Conservation (phyloP, 2,113 vertebrate species). For the Engystomops pustulosus region DNA sequence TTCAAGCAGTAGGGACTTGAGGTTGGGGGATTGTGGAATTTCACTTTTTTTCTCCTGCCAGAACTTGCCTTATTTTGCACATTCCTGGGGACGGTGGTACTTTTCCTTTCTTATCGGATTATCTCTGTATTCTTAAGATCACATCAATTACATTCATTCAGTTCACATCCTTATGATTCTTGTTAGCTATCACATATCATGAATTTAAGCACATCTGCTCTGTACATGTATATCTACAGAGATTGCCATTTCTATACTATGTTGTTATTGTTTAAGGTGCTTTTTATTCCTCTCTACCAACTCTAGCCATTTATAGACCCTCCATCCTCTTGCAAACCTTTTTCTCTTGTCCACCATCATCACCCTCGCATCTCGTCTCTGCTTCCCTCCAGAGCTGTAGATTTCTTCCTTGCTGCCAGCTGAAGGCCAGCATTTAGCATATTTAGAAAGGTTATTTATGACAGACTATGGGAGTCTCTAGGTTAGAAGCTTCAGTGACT, state of each 20-base stretch:
- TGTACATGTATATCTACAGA: too few species aligned
- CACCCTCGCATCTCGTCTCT: not conserved
- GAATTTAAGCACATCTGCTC: too few species aligned
- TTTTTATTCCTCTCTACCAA: not conserved
- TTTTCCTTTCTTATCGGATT: not conserved
- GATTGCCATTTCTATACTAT: not conserved
- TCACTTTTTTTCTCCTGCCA: not conserved
- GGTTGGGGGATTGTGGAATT: not conserved
- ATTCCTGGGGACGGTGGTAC: not conserved
- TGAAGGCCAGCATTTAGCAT: not conserved
- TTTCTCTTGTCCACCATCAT: not conserved
- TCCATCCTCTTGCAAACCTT: not conserved
- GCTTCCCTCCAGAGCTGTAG: not conserved
- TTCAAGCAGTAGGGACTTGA: not conserved
- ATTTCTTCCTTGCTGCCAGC: not conserved
- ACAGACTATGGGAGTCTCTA: not conserved
- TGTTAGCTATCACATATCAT: too few species aligned
- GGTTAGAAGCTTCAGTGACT: not conserved
- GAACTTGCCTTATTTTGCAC: not conserved
- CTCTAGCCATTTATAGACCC: not conserved
- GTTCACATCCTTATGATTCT: not conserved
- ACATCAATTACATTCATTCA: too few species aligned
- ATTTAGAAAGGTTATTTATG: conserved; percentile 52
- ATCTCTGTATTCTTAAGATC: not conserved
- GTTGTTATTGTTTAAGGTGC: not conserved